Conservation (phyloP, 2,888 invertebrate genomes). For the Teleiodes luculella region DNA sequence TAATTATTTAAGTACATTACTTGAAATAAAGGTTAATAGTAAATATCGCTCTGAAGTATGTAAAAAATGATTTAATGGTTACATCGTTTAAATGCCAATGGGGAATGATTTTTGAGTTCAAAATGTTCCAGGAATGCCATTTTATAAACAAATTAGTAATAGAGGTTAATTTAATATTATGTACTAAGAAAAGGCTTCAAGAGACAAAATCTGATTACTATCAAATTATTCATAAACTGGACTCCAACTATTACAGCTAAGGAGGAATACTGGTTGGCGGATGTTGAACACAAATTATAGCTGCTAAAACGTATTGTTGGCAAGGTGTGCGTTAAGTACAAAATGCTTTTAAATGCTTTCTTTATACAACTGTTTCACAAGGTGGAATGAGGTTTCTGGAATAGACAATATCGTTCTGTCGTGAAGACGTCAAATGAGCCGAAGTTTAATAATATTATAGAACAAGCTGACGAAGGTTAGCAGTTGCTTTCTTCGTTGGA, state of each 20-base stretch:
- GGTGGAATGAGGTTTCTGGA: background rate
- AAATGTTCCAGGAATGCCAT: background rate
- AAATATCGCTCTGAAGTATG: slow-evolving; percentile 14
- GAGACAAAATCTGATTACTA: too few relatives aligned
- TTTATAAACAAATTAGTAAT: background rate
- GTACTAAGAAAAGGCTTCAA: background rate
- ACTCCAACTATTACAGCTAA: background rate
- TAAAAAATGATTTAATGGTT: slow-evolving; percentile 15
- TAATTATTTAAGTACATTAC: slow-evolving; percentile 51
- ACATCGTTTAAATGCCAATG: slow-evolving; percentile 8
- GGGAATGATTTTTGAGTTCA: background rate
- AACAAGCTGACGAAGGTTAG: too few relatives aligned
- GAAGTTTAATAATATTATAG: too few relatives aligned
- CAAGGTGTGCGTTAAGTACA: slow-evolving; percentile 5
- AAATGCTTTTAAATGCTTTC: slow-evolving; percentile 11
- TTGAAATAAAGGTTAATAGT: background rate
- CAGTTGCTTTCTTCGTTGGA: too few relatives aligned
- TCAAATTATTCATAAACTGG: background rate
- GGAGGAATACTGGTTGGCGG: background rate
- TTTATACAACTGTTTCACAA: background rate
- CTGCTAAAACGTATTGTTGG: too few relatives aligned
- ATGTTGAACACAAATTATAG: too few relatives aligned
- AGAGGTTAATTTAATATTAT: background rate
- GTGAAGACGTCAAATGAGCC: too few relatives aligned
- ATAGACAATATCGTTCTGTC: background rate